These are phyloP conservation scores for Myocastor coypus DNA, from an alignment of 2,113 vertebrate species.

Conservation along the genomic window DNA sequence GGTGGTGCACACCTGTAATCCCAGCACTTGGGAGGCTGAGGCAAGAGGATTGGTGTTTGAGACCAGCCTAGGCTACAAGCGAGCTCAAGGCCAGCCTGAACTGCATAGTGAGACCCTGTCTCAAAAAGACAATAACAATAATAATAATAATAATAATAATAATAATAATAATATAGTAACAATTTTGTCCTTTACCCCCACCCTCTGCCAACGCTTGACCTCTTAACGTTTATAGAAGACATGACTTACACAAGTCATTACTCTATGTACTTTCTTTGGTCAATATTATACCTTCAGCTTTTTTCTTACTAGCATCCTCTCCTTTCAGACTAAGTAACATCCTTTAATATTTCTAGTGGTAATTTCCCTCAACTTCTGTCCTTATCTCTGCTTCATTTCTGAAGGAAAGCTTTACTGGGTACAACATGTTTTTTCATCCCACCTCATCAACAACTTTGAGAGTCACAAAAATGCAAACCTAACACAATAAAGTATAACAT, in stretches of 20 bases:
- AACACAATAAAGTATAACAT: slow-evolving; percentile 64
- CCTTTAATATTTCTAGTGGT: background rate
- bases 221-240: background rate
- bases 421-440: background rate
- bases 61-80: no score
- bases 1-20: no score
- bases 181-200: background rate
- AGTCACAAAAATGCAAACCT: slow-evolving; percentile 74
- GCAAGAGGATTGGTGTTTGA: no score
- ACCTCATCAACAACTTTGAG: slow-evolving; percentile 64
- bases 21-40: no score
- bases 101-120: no score
- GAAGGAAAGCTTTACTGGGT: background rate
- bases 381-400: background rate
- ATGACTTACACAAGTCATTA: background rate
- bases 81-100: no score
- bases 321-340: background rate
- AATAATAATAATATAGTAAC: no score
- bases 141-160: no score
- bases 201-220: background rate
- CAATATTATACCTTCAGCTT: background rate
- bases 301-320: background rate
- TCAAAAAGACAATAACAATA: no score
- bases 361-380: background rate
- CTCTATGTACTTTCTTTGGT: background rate